phyloP scores from a whole-genome alignment of 2,888 invertebrate genomes.

The Toxonevra muliebris region DNA sequence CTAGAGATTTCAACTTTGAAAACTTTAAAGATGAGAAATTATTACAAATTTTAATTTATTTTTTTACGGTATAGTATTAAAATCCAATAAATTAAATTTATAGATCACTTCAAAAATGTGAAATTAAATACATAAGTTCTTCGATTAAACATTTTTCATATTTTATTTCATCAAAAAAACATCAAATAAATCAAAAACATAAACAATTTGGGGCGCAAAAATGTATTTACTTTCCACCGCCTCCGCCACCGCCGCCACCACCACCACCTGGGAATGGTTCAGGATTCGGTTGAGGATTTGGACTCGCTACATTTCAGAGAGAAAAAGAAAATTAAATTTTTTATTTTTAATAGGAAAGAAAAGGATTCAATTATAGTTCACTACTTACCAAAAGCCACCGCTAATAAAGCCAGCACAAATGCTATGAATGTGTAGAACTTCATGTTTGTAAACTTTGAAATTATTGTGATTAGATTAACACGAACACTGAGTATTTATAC shows the following conservation, averaged over 20 bases:
- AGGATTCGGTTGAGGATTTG: conserved; percentile 12
- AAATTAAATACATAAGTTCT: too few species aligned
- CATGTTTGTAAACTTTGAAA: conserved; percentile 27
- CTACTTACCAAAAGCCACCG: conserved; percentile 35
- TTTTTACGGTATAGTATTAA: too few species aligned
- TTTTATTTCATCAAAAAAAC: too few species aligned
- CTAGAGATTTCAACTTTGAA: too few species aligned
- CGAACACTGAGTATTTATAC: conserved; percentile 17
- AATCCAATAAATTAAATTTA: too few species aligned
- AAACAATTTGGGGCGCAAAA: not conserved
- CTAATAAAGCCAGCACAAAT: conserved; percentile 34
- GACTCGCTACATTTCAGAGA: conserved; percentile 18
- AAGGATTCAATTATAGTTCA: not conserved
- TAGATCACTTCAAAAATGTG: too few species aligned
- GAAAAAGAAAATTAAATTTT: not conserved
- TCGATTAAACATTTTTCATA: too few species aligned
- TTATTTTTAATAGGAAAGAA: not conserved
- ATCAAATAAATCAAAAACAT: not conserved
- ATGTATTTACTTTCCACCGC: conserved; percentile 23
- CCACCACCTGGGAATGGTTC: conserved; percentile 24
- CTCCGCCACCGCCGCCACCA: conserved; percentile 22
- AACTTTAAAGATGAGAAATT: too few species aligned
- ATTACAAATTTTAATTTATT: too few species aligned
- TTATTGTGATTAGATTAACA: conserved; percentile 13
- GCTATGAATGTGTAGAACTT: conserved; percentile 36